Evolutionary conservation across 2,888 invertebrate species (phyloP), one percentile per base, ranked within the genome.

Genomic region (Bellardia pandia): DNA sequence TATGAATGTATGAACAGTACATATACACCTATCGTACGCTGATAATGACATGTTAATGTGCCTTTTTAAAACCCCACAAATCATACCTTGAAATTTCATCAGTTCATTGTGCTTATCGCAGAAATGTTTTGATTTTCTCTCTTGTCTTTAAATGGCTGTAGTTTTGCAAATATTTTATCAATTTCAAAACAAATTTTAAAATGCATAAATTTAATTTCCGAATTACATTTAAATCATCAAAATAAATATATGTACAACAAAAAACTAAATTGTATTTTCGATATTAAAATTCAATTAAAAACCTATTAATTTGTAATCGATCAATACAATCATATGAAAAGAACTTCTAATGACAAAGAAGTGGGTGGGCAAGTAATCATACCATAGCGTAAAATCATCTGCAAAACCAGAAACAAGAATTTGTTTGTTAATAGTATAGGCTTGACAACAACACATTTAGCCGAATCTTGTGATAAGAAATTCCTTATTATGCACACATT

Each of bases 31-130:
- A 56, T 64, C 14, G 40, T 37, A 11, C 45, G 48, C n/a, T 45
- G 45, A 14, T 33, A 51, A 60, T 48, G 33, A 60, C 48, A 74
- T 62, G 68, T 68, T 68, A 30, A 45, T 45, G 33, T 42, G 45
- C 6, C 42, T 16, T 58, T 33, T 78, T 16, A 68, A 68, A 16
- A 11, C 16, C 14, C 51, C 33, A 60, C 33, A 60, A 72, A 60
- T 68, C 16, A 42, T 66, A 74, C 84, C 84, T 78, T 78, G 84
- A 78, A 84, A 84, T 72, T 53, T 74, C 40, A 16, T 72, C 56
- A 72, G 72, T 78, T 78, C 60, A 58, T 74, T 74, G 66, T 74
- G 58, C 72, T 78, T 78, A 68, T 84, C 64, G 51, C 62, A 58
- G 23, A 62, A 23, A 23, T 66, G 14, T 56, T 71, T 71, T 40